Evolutionary conservation across 1,140 invertebrate species (phyloP).

Genomic region (Solen grandis): DNA sequence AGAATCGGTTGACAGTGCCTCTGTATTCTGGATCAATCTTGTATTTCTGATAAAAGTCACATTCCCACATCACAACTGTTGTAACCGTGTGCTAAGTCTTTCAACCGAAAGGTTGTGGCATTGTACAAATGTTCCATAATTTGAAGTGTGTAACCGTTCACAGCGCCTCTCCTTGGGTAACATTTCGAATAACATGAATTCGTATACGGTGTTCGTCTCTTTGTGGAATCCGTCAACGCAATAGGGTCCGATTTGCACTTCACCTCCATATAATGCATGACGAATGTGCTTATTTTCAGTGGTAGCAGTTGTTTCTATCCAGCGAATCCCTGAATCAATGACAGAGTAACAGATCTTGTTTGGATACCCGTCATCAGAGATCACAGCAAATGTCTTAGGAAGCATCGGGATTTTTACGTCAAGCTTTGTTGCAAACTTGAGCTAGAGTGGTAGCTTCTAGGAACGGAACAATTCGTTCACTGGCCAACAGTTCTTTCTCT

Average conservation of each 20-base stretch:
- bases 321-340: not conserved
- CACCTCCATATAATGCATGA: not conserved
- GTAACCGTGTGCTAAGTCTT: not conserved
- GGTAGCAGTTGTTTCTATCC: not conserved
- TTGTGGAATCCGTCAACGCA: not conserved
- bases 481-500: not conserved
- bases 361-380: conserved; percentile 15
- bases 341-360: not conserved
- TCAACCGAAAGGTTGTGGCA: too few relatives aligned
- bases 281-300: not conserved
- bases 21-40: not conserved
- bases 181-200: too few relatives aligned
- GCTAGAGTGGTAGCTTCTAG: not conserved
- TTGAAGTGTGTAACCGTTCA: not conserved
- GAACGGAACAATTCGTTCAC: conserved; percentile 11
- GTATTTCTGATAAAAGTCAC: not conserved
- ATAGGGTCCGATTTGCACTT: not conserved
- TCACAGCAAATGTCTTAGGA: not conserved
- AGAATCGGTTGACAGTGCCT: not conserved
- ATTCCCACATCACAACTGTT: not conserved
- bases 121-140: not conserved
- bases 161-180: too few relatives aligned
- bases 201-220: not conserved
- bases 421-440: conserved; percentile 15
- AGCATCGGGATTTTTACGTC: conserved; percentile 18